These are phyloP conservation scores for Pterophyllum scalare DNA, from an alignment of 2,113 vertebrate genomes.

Conservation along the genomic window DNA sequence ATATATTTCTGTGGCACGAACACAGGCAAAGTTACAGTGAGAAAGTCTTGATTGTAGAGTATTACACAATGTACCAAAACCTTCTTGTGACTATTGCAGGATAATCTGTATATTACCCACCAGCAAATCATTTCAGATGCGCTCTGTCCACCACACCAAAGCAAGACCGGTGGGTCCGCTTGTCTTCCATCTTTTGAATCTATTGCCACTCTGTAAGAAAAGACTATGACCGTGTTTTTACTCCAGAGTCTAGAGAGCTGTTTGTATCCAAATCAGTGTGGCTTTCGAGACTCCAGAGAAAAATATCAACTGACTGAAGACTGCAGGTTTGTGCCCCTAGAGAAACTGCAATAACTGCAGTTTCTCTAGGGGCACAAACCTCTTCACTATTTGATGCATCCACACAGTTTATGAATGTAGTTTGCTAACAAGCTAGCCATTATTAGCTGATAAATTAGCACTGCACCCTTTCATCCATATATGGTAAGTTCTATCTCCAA, in stretches of 20 bases:
- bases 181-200: constrained; percentile 66
- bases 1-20: not conserved
- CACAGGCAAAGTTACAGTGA: not conserved
- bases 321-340: too few relatives aligned
- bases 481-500: not conserved
- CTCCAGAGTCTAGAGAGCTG: constrained; percentile 22
- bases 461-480: not conserved
- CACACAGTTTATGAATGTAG: too few relatives aligned
- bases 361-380: too few relatives aligned
- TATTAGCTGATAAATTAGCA: not conserved
- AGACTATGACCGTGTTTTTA: constrained; percentile 29
- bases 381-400: too few relatives aligned
- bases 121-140: constrained; percentile 39
- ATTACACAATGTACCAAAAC: not conserved
- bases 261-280: constrained; percentile 21
- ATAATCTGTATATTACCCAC: not conserved
- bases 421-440: not conserved
- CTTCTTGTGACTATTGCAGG: not conserved
- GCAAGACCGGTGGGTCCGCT: constrained; percentile 62
- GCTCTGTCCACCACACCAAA: constrained; percentile 67
- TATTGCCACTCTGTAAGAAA: constrained; percentile 29
- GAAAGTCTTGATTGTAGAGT: not conserved
- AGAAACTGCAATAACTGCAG: too few relatives aligned
- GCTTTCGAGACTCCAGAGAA: constrained; percentile 22
- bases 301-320: too few relatives aligned